Base-by-base conservation (phyloP, 2,888 invertebrate genomes). In the Ophioninae sp. region DNA sequence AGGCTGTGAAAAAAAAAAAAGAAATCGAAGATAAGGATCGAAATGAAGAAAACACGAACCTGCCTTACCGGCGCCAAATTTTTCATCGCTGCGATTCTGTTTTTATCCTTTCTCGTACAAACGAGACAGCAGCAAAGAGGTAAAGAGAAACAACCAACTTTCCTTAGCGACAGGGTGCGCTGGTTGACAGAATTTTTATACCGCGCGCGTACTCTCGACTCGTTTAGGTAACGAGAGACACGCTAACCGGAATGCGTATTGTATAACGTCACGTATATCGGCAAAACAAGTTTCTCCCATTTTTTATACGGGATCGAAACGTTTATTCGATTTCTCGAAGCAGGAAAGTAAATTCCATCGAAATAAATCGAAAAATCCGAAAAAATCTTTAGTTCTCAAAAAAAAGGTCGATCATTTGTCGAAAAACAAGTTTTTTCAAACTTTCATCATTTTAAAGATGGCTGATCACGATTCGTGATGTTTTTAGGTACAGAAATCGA, bases 121-220 rank as follows among this genome's bases (percentile, higher is more conserved):
- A 79, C 81, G 72, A 80, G 74, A 73, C 86, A 85, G 37, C 88
- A 88, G 78, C 88, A 88, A 30, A 71, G 75, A 87, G 87, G 88
- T 88, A 86, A 84, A 76, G 20, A n/a, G 23, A 59, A n/a, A 63
- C 20, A 51, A 22, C 2, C 20, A 67, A 56, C 10, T 69, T 65
- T 58, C n/a, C 22, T 56, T 63, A 8, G 17, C 3, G 41, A 72
- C 59, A 17, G 37, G 30, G 75, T 59, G 58, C 39, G 9, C 39
- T 51, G 37, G 9, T 56, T 51, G 37, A 69, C 59, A 61, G 75
- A 30, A 65, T 72, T 81, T 77, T 58, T 58, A 30, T 63, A 41
- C 63, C 10, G 39, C 17, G 41, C 51, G 22, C 17, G 30, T 41
- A 20, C 37, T 13, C 69, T 68, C 30, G 67, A 68, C 75, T 39